Evolutionary conservation across 1,140 invertebrate genomes (phyloP).

Genomic region (Leptinotarsa defecta): DNA sequence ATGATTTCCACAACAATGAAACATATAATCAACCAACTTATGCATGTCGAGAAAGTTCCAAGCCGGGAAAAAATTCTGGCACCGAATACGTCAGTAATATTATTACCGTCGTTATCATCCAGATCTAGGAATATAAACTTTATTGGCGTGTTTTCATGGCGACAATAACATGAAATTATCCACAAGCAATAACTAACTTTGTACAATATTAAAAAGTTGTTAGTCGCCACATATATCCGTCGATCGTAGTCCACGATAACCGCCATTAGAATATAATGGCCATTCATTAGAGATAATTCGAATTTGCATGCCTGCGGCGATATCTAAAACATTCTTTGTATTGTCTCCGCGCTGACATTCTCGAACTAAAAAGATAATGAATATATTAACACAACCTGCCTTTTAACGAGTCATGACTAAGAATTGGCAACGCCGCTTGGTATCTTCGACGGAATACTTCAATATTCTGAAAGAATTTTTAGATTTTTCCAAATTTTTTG

Average conservation of each 20-base stretch:
- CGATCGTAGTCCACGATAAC: not conserved
- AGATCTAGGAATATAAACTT: not conserved
- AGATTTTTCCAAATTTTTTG: too few species aligned
- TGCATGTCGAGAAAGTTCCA: not conserved
- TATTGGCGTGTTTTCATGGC: constrained; percentile 5
- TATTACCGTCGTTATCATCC: not conserved
- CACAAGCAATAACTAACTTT: constrained; percentile 1
- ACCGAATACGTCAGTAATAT: not conserved
- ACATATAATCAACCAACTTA: too few species aligned
- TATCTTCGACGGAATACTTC: too few species aligned
- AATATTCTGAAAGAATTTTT: too few species aligned
- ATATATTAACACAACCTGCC: too few species aligned
- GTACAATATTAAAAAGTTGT: constrained; percentile 7
- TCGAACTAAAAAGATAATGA: constrained; percentile 26
- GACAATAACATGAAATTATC: constrained; percentile 5
- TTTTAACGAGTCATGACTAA: too few species aligned
- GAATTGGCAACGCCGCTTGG: too few species aligned
- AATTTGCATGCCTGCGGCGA: constrained; percentile 34
- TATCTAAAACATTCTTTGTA: constrained; percentile 34
- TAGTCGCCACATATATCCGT: constrained; percentile 3
- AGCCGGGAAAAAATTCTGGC: not conserved
- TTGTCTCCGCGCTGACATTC: constrained; percentile 37
- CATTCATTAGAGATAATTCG: constrained; percentile 4
- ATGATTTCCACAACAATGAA: too few species aligned
- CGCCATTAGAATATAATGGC: constrained; percentile 8